Base-by-base conservation (phyloP, 2,888 invertebrate genomes). In the Alcis repandata region DNA sequence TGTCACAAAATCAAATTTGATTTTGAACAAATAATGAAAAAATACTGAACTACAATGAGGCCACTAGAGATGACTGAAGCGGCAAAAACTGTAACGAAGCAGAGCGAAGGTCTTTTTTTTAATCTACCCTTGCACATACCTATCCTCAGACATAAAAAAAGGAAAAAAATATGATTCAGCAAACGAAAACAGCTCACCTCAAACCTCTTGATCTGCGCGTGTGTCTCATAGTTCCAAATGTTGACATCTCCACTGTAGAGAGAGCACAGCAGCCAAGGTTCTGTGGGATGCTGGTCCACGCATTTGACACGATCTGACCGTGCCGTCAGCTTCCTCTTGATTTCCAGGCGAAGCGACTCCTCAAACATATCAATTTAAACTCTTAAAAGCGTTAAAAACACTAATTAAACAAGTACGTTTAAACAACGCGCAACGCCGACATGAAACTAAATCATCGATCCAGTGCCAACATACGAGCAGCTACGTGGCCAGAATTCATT, bases 231-330 rank as follows among this genome's bases (percentile, higher is more conserved):
- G 88, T 99, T 99, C 99, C 99, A 99, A 83, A 99, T 98, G 94
- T 99, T 99, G 78, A 99, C 98, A 93, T 99, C 98, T 77, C 99
- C 99, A 93, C 98, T 99, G 94, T 99, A 99, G 36, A 99, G 94
- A 41, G 99, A 98, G 79, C 98, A 99, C 58, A 99, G 94, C 95
- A 99, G 98, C 99, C 99, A 99, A 74, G 99, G 99, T 87, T 99
- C 99, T 43, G 97, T 95, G 0, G 99, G 99, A 90, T 99, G 99
- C 75, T 99, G 95, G 90, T 99, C 99, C 11, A 99, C 98, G 88
- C 98, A 98, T 94, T 99, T 99, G 56, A 99, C 99, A 75, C 99
- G 96, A 91, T 99, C 99, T 9, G 99, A 99, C 74, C 99, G 96
- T 59, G 99, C 99, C 61, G 99, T 98, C 87, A 99, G 93, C 91